These are phyloP conservation scores for Myotis planiceps DNA, from an alignment of 2,797 vertebrate genomes.

Conservation along the genomic window DNA sequence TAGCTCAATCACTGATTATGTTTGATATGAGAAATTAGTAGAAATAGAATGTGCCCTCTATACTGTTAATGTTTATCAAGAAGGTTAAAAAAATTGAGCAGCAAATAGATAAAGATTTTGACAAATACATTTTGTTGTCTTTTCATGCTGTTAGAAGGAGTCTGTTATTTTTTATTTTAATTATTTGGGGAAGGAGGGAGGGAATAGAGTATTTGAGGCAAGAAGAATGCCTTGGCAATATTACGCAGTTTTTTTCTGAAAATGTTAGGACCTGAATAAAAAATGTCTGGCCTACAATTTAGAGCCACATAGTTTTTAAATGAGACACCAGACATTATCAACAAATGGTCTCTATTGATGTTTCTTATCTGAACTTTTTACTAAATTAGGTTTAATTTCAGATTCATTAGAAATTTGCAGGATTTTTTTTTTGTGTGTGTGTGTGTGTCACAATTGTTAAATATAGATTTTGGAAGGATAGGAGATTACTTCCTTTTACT, in stretches of 20 bases:
- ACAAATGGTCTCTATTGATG: not conserved
- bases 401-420: not conserved
- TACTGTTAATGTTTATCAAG: slow-evolving; percentile 21
- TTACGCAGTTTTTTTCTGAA: not conserved
- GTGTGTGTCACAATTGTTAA: not conserved
- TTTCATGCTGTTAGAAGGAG: not conserved
- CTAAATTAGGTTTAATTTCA: not conserved
- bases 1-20: not conserved
- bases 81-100: not conserved
- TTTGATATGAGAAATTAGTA: not conserved
- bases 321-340: not conserved
- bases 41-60: not conserved
- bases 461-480: not conserved
- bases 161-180: not conserved
- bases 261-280: not conserved
- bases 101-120: not conserved
- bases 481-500: not conserved
- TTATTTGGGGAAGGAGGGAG: not conserved
- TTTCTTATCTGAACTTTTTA: not conserved
- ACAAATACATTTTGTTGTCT: not conserved
- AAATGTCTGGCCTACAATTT: not conserved
- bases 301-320: not conserved
- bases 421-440: not conserved
- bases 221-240: not conserved
- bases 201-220: not conserved